These are phyloP conservation scores for Trypoxylon attenuatum DNA, from an alignment of 2,888 invertebrate species.

Conservation along the genomic window DNA sequence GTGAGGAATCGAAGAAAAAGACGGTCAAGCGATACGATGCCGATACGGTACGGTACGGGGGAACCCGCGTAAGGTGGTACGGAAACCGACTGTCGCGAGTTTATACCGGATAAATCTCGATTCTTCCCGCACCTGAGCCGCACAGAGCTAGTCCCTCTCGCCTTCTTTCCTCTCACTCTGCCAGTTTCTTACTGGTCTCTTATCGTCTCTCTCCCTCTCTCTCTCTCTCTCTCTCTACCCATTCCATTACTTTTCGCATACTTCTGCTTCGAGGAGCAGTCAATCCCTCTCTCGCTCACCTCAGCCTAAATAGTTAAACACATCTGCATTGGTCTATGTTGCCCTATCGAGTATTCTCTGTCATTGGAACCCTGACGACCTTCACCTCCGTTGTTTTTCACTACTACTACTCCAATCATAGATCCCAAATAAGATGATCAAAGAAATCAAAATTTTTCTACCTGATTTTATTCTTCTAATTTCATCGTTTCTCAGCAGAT, in stretches of 20 bases:
- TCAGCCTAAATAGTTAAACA: too few relatives aligned
- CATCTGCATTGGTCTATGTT: too few relatives aligned
- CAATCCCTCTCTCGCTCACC: too few relatives aligned
- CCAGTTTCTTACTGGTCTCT: not conserved
- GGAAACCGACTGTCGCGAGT: conserved; percentile 62
- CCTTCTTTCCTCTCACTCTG: conserved; percentile 15
- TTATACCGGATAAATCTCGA: conserved; percentile 70
- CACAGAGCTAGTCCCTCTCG: conserved; percentile 19
- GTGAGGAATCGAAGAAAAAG: conserved; percentile 12
- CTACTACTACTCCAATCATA: too few relatives aligned
- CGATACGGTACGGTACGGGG: conserved; percentile 28
- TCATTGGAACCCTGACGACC: too few relatives aligned
- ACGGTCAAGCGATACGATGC: conserved; percentile 27
- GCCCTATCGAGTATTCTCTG: too few relatives aligned
- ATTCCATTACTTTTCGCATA: not conserved
- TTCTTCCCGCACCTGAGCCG: conserved; percentile 53
- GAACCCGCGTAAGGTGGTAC: conserved; percentile 59
- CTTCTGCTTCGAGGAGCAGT: too few relatives aligned
- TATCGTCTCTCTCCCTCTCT: not conserved
- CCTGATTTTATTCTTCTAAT: too few relatives aligned
- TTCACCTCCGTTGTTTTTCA: too few relatives aligned
- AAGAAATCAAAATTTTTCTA: too few relatives aligned
- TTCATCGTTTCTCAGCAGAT: too few relatives aligned
- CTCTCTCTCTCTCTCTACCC: not conserved
- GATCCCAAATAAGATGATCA: too few relatives aligned